Conservation (phyloP, 2,888 invertebrate species). For the Ligdia adustata region DNA sequence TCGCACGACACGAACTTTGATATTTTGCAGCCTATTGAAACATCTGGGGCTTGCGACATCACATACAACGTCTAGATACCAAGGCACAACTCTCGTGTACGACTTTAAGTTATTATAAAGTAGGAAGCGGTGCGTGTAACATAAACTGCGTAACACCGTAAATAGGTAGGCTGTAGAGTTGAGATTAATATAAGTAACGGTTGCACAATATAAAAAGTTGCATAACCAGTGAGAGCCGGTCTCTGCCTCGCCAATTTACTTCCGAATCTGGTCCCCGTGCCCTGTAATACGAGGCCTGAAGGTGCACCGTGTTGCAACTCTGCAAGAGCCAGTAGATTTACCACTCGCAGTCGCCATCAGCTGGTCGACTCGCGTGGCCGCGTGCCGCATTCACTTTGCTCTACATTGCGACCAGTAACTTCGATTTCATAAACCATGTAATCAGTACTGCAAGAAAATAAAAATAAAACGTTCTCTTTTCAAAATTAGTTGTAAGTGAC, state of each 20-base stretch:
- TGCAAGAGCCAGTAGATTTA: constrained; percentile 35
- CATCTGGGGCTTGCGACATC: too few relatives aligned
- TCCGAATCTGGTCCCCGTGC: constrained; percentile 62
- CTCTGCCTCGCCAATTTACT: constrained; percentile 60
- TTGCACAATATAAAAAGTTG: constrained; percentile 67
- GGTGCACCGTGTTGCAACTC: constrained; percentile 53
- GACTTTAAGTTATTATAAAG: constrained; percentile 1
- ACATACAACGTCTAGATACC: too few relatives aligned
- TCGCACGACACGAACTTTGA: too few relatives aligned
- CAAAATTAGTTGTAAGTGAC: constrained; percentile 11
- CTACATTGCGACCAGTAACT: constrained; percentile 22
- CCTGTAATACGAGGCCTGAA: constrained; percentile 38
- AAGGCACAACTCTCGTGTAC: too few relatives aligned
- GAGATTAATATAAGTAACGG: constrained; percentile 38
- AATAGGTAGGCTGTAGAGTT: constrained; percentile 25
- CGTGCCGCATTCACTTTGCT: constrained; percentile 41
- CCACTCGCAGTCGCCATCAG: constrained; percentile 65
- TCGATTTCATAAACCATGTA: constrained; percentile 47
- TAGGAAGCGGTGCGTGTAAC: constrained; percentile 13
- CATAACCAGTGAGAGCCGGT: constrained; percentile 68
- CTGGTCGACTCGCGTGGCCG: constrained; percentile 73
- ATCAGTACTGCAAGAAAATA: constrained; percentile 18
- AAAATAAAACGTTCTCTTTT: constrained; percentile 13
- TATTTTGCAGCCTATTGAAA: neutral
- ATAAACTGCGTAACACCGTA: constrained; percentile 40